phyloP scores from a whole-genome alignment of 2,797 vertebrate species.

The Gymnocypris eckloni region DNA sequence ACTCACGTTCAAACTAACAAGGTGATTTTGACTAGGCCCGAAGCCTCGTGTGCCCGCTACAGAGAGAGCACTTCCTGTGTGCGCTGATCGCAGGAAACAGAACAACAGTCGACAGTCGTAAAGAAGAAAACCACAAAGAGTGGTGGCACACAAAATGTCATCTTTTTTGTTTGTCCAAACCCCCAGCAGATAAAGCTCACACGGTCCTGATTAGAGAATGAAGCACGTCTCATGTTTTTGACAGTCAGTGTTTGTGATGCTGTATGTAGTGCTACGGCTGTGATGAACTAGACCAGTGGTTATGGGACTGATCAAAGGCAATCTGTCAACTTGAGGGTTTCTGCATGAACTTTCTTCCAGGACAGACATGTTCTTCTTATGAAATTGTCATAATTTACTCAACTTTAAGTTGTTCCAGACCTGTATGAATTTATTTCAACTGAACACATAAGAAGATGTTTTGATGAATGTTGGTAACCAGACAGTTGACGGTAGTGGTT shows the following conservation, averaged over 20 bases:
- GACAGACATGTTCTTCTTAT: background rate
- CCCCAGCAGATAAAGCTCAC: background rate
- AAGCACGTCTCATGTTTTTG: background rate
- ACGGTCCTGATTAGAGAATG: background rate
- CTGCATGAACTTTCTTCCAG: background rate
- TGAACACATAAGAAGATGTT: too few relatives aligned
- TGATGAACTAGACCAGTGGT: background rate
- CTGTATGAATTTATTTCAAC: too few relatives aligned
- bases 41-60: background rate
- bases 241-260: background rate
- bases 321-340: background rate
- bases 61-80: constrained; percentile 48
- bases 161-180: background rate
- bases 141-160: background rate
- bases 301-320: background rate
- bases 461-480: too few relatives aligned
- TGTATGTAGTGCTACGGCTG: background rate
- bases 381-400: too few relatives aligned
- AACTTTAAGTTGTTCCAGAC: too few relatives aligned
- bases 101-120: background rate
- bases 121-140: constrained; percentile 25
- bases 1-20: background rate
- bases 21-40: background rate
- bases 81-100: constrained; percentile 39
- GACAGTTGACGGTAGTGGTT: background rate